Percentiles rank a stretch among this genome's conserved stretches.
phyloP scores from a whole-genome alignment of 2,113 vertebrate genomes.

The Gobiocypris rarus region DNA sequence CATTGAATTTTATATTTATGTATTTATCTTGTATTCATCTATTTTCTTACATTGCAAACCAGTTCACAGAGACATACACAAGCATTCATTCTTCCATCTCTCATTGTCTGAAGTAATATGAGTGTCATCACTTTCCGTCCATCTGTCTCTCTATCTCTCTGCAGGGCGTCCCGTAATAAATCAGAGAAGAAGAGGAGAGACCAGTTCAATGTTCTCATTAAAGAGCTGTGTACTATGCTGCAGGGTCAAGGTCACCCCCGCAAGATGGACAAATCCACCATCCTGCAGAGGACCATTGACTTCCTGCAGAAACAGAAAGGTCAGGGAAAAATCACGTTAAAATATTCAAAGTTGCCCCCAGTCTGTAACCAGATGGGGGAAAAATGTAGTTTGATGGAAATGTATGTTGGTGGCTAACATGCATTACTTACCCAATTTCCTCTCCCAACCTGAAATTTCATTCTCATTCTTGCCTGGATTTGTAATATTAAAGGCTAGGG shows the following conservation, averaged over 20 bases:
- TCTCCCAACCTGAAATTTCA: background rate
- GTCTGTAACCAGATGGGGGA: background rate
- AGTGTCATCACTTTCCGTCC: background rate
- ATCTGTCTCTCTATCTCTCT: slow-evolving; percentile 17
- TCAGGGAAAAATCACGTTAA: slow-evolving; percentile 54
- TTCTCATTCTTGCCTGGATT: background rate
- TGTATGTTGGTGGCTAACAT: background rate
- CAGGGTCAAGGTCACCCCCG: slow-evolving; percentile 82
- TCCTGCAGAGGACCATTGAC: slow-evolving; percentile 82
- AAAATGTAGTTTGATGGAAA: background rate
- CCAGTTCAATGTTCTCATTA: slow-evolving; percentile 84
- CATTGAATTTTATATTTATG: background rate
- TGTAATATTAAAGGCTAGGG: background rate
- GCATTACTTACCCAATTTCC: background rate
- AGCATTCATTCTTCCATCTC: no score
- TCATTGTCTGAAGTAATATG: no score
- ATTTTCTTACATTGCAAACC: background rate
- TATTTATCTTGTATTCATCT: background rate
- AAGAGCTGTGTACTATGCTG: slow-evolving; percentile 84
- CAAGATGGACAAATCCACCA: slow-evolving; percentile 87
- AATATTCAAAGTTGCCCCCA: background rate
- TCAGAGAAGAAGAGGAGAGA: slow-evolving; percentile 86
- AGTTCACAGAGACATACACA: background rate
- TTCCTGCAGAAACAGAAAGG: slow-evolving; percentile 89
- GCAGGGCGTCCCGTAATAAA: slow-evolving; percentile 83